A percentile compares a stretch with the other conserved stretches of the same genome.
phyloP scores from a whole-genome alignment of 2,797 vertebrate species.

The Acipenser transmontanus region DNA sequence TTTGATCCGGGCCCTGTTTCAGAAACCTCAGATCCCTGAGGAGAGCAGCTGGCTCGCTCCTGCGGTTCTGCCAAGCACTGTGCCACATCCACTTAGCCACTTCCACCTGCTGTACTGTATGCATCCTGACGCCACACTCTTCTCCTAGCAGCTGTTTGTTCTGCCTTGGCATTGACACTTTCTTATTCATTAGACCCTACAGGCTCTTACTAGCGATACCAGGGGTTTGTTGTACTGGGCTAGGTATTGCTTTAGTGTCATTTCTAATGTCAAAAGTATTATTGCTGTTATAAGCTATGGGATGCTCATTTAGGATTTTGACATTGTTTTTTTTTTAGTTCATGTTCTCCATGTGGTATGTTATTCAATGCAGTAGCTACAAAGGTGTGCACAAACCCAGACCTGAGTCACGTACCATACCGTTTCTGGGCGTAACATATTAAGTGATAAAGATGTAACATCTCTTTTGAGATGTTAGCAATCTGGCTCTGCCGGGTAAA shows the following conservation, averaged over 20 bases:
- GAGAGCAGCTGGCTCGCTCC: slow-evolving; percentile 32
- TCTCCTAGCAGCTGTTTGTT: neutral
- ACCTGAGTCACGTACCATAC: too few relatives aligned
- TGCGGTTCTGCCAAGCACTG: slow-evolving; percentile 39
- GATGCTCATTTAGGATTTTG: too few relatives aligned
- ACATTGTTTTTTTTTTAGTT: too few relatives aligned
- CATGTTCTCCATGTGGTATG: too few relatives aligned
- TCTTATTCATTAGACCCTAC: neutral
- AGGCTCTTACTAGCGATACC: neutral
- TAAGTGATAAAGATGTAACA: too few relatives aligned
- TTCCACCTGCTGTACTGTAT: neutral
- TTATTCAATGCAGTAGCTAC: too few relatives aligned
- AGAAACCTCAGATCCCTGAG: slow-evolving; percentile 20
- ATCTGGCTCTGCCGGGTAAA: too few relatives aligned
- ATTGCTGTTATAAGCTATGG: too few relatives aligned
- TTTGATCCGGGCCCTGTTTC: slow-evolving; percentile 37
- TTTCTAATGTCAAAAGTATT: too few relatives aligned
- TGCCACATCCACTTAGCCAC: slow-evolving; percentile 27
- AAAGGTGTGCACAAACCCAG: too few relatives aligned
- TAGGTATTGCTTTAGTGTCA: neutral
- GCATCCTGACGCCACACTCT: neutral
- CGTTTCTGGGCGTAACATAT: too few relatives aligned
- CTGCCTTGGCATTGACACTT: neutral
- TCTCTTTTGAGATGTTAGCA: too few relatives aligned
- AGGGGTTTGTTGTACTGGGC: neutral